Evolutionary conservation across 2,888 invertebrate genomes (phyloP), one percentile per base, ranked within the genome.

Genomic region (Hirtodrosophila trivittata): DNA sequence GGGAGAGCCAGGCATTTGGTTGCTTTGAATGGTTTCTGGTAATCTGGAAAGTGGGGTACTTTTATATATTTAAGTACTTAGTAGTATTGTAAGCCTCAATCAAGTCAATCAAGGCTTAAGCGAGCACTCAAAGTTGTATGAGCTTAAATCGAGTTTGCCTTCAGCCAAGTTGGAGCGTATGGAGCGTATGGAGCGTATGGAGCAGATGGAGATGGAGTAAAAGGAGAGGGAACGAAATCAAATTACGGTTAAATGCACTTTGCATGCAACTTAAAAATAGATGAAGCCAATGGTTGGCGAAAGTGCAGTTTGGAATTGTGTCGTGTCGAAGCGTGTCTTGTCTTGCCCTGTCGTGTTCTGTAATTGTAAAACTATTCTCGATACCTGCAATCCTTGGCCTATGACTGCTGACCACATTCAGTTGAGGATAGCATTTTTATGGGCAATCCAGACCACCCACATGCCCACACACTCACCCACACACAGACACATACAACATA

Each of bases 231-330:
- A 10, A 8, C 30, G 25, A 47, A 71, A 70, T 64, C 64, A 58
- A 75, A 78, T 78, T 85, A 57, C 71, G 43, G 26, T 43, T 50
- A 72, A 72, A 83, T 86, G 83, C 80, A 66, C 74, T 63, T 76
- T 69, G 59, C 64, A 64, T 62, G 68, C 63, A 55, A 50, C 59
- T 85, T 39, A 72, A 83, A 70, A 45, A 80, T 80, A 52, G 16
- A 86, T 69, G 84, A 54, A 12, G 5, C 9, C 10, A 7, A 28
- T 32, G 51, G 50, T 41, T 39, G 60, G 42, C 55, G 62, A 73
- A 66, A 73, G 69, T 73, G 84, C 74, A 59, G 57, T 55, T 75
- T 43, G 42, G 37, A 51, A 46, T 65, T 18, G 25, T 51, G 18
- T 35, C 16, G 13, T 28, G 10, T 30, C 26, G 21, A n/a, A 18